Conservation (phyloP, 92 coral and sea anemone species). For the Palythoa grandis region DNA sequence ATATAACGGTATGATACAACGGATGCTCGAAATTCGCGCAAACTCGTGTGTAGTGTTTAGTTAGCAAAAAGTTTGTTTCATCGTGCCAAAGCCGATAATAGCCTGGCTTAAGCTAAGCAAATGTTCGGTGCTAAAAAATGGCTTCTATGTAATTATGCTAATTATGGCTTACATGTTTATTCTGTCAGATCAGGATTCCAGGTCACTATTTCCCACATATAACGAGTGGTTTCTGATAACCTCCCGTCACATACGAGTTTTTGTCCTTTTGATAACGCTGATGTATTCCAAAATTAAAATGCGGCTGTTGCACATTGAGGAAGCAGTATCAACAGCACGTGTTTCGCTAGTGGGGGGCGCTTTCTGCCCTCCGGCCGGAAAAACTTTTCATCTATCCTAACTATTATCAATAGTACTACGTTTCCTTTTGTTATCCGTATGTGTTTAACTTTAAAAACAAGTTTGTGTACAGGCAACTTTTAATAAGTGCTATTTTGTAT, state of each 20-base stretch:
- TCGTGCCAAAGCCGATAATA: too few species aligned
- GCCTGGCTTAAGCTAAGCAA: too few species aligned
- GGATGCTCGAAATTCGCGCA: too few species aligned
- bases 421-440: background rate
- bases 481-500: background rate
- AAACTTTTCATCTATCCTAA: background rate
- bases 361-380: background rate
- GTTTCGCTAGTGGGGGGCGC: slow-evolving; percentile 4
- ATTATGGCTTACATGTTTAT: background rate
- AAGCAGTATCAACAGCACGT: background rate
- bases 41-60: too few species aligned
- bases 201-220: background rate
- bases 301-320: background rate
- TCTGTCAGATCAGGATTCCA: background rate
- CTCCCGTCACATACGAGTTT: background rate
- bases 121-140: too few species aligned
- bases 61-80: too few species aligned
- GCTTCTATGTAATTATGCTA: background rate
- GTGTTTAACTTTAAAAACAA: background rate
- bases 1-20: too few species aligned
- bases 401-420: background rate
- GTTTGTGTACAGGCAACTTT: background rate
- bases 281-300: background rate
- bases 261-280: background rate
- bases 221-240: background rate